Percentiles rank a stretch among this genome's conserved stretches.
phyloP scores from a whole-genome alignment of 1,140 invertebrate species.

The Nasonia vitripennis region DNA sequence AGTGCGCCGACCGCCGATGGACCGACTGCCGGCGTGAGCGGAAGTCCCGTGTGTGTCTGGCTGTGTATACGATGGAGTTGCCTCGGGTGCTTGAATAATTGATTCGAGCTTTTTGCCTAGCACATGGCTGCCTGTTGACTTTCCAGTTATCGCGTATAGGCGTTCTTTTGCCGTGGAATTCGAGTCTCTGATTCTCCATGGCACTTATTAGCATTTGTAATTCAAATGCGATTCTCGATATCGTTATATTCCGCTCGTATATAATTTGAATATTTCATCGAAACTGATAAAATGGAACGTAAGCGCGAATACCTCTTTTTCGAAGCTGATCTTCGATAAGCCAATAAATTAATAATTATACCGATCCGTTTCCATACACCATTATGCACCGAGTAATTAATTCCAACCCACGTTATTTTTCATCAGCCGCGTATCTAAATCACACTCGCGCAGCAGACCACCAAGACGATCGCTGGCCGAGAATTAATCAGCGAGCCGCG shows the following conservation, averaged over 20 bases:
- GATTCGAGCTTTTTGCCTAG: not conserved
- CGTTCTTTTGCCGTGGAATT: too few relatives aligned
- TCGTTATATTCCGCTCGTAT: too few relatives aligned
- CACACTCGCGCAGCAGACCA: too few relatives aligned
- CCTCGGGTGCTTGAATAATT: not conserved
- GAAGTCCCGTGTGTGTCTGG: not conserved
- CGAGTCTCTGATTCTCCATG: too few relatives aligned
- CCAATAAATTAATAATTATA: not conserved
- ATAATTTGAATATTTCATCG: too few relatives aligned
- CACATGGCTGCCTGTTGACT: too few relatives aligned
- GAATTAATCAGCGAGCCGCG: not conserved
- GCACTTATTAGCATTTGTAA: too few relatives aligned
- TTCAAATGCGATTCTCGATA: too few relatives aligned
- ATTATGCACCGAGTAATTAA: not conserved
- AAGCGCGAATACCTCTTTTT: not conserved
- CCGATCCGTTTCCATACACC: not conserved
- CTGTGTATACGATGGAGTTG: not conserved
- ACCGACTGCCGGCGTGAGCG: not conserved
- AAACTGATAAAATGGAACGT: too few relatives aligned
- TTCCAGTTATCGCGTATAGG: too few relatives aligned
- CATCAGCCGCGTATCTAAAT: slow-evolving; percentile 1
- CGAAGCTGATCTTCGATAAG: not conserved
- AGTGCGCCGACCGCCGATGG: not conserved
- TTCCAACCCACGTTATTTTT: not conserved
- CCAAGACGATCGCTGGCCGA: too few relatives aligned